Base-by-base conservation (phyloP, 1,140 invertebrate genomes). In the Vollenhovia emeryi region DNA sequence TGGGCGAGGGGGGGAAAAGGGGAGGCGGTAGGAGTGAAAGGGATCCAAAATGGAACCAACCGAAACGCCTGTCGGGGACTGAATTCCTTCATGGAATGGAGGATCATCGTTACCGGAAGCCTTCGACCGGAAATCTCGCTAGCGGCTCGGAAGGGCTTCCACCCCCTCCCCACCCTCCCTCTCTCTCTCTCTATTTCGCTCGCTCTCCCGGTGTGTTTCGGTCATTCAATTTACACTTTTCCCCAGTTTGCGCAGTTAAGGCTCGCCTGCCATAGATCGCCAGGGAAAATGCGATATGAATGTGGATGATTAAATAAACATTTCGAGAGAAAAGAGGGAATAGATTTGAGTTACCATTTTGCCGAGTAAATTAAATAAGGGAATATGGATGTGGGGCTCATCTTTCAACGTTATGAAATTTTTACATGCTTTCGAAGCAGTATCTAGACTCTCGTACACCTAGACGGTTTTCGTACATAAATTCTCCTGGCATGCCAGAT, bases 101-200 rank as follows among this genome's bases (percentile, higher is more conserved):
- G 75, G 90, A 92, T 91, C 90, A 90, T 91, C 88, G 78, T 91
- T 92, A 87, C 87, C 80, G 89, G 68, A 87, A 87, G 68, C 86
- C 75, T 87, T 87, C 75, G 85, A 84, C 80, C 88, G 86, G 86
- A 92, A 92, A 91, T 91, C 86, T 87, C 85, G 60, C 86, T 84
- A 60, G 60, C 71, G 48, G 52, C 74, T 57, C 55, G 27, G 50
- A 30, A 40, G 33, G 24, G 6, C 43, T 55, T 68, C 62, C 80
- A 57, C 13, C 36, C 50, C n/a, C n/a, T n/a, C n/a, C n/a, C n/a
- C n/a, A n/a, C n/a, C n/a, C n/a, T n/a, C n/a, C n/a, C n/a, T n/a
- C n/a, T n/a, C n/a, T n/a, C n/a, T n/a, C n/a, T 36, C 71, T 8
- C 50, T 24, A 30, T 18, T 48, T 57, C 13, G 24, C 2, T 57